These are phyloP conservation scores for Chiloscyllium punctatum DNA, from an alignment of 2,797 vertebrate species.

Conservation along the genomic window DNA sequence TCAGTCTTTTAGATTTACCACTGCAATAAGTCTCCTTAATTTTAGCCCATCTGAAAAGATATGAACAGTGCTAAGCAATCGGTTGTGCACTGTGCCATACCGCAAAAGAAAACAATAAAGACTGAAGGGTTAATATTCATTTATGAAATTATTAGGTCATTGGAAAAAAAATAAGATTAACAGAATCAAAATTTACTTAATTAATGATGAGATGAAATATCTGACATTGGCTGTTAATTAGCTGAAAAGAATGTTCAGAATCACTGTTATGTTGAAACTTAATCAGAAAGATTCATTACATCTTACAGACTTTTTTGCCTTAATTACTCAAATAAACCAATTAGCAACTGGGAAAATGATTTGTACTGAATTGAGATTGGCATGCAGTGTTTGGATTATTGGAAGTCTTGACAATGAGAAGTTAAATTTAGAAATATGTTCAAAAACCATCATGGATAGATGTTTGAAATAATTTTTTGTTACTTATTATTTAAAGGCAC, in stretches of 20 bases:
- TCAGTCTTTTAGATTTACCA: not conserved
- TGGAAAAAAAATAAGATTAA: not conserved
- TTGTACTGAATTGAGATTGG: not conserved
- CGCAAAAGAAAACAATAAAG: not conserved
- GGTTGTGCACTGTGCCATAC: not conserved
- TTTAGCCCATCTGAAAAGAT: not conserved
- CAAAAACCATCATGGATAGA: not conserved
- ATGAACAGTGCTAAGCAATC: not conserved
- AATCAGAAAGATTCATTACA: constrained; percentile 20
- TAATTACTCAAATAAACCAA: constrained; percentile 6
- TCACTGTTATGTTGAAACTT: not conserved
- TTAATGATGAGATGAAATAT: not conserved
- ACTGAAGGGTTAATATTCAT: not conserved
- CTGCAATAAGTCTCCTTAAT: not conserved
- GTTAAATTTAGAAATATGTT: not conserved
- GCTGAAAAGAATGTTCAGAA: constrained; percentile 12
- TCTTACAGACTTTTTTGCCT: not conserved
- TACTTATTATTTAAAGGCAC: not conserved
- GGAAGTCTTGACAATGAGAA: not conserved
- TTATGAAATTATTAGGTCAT: not conserved
- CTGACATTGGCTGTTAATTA: not conserved
- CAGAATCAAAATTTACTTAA: not conserved
- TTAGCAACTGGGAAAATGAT: too few species aligned
- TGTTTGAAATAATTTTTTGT: not conserved
- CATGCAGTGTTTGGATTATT: not conserved